These are phyloP conservation scores for Dascyllus trimaculatus DNA, from an alignment of 2,113 vertebrate genomes.

Conservation along the genomic window DNA sequence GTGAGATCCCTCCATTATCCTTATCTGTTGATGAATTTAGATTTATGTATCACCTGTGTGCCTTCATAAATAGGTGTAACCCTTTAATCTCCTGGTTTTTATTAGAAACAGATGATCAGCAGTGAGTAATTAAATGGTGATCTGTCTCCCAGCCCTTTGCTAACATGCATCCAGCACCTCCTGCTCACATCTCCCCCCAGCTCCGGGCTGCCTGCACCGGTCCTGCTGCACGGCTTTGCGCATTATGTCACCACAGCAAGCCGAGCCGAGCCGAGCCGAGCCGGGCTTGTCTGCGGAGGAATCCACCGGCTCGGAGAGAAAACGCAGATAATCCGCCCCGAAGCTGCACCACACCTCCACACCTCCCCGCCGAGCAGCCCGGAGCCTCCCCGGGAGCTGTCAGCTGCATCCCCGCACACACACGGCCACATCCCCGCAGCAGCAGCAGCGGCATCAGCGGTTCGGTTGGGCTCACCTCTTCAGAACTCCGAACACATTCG, in stretches of 20 bases:
- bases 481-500: conserved; percentile 86
- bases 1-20: too few relatives aligned
- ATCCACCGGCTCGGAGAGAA: neutral
- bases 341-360: conserved; percentile 21
- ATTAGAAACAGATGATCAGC: too few relatives aligned
- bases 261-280: neutral
- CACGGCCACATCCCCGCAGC: neutral
- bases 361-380: neutral
- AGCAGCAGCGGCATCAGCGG: neutral
- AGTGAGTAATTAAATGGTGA: too few relatives aligned
- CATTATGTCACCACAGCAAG: conserved; percentile 65
- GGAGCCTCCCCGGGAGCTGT: conserved; percentile 29
- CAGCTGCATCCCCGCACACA: conserved; percentile 4
- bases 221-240: conserved; percentile 52
- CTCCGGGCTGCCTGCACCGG: conserved; percentile 32
- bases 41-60: too few relatives aligned
- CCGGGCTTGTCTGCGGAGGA: neutral
- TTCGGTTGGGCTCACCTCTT: conserved; percentile 82
- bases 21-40: too few relatives aligned
- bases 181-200: neutral
- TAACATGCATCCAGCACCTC: neutral
- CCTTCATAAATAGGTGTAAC: too few relatives aligned
- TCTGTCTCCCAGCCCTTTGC: too few relatives aligned
- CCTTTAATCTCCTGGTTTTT: too few relatives aligned
- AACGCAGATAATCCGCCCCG: neutral